Percentiles rank a stretch among this genome's conserved stretches.
These are phyloP conservation scores for Haliclona indistincta DNA, from an alignment of 37 sponge, comb jelly and placozoan species.

Conservation along the genomic window DNA sequence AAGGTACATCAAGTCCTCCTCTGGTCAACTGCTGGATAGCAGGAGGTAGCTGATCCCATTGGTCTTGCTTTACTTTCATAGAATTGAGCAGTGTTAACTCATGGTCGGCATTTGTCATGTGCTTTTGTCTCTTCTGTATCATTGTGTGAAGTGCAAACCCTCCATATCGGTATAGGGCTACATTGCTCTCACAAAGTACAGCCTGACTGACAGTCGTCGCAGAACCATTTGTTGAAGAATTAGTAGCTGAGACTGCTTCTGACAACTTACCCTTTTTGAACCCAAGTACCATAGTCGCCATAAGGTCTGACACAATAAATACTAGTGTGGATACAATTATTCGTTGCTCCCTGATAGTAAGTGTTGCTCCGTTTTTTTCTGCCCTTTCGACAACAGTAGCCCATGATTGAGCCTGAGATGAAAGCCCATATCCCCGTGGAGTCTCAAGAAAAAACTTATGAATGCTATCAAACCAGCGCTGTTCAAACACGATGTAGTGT, in stretches of 20 bases:
- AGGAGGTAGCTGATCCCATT: neutral
- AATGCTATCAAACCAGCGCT: too few species aligned
- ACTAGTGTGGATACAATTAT: neutral
- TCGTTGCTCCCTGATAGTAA: neutral
- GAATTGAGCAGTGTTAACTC: too few species aligned
- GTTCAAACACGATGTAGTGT: too few species aligned
- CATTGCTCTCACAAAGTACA: neutral
- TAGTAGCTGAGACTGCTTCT: neutral
- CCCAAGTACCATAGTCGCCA: neutral
- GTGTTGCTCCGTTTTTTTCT: too few species aligned
- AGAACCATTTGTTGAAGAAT: neutral
- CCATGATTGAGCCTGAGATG: too few species aligned
- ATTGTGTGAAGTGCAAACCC: constrained; percentile 6
- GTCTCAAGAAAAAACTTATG: too few species aligned
- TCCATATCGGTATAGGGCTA: neutral
- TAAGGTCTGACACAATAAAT: neutral
- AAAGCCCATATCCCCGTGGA: too few species aligned
- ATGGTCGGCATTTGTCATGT: too few species aligned
- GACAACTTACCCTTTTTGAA: neutral
- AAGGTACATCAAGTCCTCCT: constrained; percentile 8
- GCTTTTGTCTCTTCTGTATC: too few species aligned
- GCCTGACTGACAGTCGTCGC: too few species aligned
- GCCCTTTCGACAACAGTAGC: too few species aligned
- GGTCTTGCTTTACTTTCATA: too few species aligned
- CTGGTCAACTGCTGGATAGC: neutral